Conservation (phyloP, 2,888 invertebrate genomes). For the Harmothoe impar region DNA sequence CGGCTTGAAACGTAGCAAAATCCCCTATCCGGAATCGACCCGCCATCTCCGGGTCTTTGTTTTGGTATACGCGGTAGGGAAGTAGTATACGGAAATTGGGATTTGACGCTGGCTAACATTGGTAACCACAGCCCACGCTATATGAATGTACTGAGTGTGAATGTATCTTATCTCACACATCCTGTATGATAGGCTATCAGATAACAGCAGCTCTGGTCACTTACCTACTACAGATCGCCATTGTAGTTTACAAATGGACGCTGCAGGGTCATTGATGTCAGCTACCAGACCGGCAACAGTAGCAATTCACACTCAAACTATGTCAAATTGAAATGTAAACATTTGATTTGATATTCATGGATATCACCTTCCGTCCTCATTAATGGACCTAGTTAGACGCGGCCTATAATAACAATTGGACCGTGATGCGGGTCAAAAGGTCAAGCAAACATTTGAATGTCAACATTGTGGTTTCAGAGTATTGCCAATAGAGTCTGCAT, state of each 20-base stretch:
- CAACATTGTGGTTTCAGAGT: not conserved
- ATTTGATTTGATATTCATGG: conserved; percentile 7
- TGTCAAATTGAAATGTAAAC: conserved; percentile 18
- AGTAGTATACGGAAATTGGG: conserved; percentile 42
- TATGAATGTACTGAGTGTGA: too few species aligned
- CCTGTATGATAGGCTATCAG: too few species aligned
- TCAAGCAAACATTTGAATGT: conserved; percentile 39
- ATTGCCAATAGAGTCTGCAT: not conserved
- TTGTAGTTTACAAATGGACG: too few species aligned
- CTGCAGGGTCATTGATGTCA: too few species aligned
- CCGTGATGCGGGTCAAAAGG: conserved; percentile 22
- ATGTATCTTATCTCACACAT: too few species aligned
- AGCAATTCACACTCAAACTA: not conserved
- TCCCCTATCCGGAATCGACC: too few species aligned
- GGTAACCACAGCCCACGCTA: not conserved
- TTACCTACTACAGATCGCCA: too few species aligned
- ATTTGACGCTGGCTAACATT: not conserved
- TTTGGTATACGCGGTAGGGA: too few species aligned
- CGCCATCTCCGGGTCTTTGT: too few species aligned
- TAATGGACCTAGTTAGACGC: not conserved
- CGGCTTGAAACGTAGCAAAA: too few species aligned
- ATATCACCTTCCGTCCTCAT: not conserved
- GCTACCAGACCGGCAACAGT: too few species aligned
- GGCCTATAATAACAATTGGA: not conserved
- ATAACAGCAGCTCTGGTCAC: too few species aligned